Evolutionary conservation across 2,888 invertebrate species (phyloP).

Genomic region (Nymphalis polychloros): DNA sequence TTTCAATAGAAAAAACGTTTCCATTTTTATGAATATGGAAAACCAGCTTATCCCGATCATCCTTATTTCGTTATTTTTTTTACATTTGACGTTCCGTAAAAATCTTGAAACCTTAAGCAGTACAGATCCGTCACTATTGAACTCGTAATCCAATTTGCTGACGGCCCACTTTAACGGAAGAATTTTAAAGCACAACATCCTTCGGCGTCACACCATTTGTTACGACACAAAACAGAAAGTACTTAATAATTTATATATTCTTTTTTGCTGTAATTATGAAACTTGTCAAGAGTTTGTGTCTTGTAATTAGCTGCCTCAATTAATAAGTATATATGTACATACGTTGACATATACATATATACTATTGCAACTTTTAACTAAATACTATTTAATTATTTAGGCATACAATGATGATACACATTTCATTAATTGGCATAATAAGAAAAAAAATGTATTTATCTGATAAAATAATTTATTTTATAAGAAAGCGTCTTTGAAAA

Average conservation of each 20-base stretch:
- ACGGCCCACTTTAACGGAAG: constrained; percentile 58
- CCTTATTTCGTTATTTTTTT: constrained; percentile 52
- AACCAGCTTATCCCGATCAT: too few relatives aligned
- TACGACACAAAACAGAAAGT: constrained; percentile 35
- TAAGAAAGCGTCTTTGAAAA: constrained; percentile 19
- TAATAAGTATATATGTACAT: too few relatives aligned
- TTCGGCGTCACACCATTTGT: constrained; percentile 41
- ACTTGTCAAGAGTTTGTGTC: neutral
- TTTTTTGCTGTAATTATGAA: constrained; percentile 20
- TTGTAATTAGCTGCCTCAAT: too few relatives aligned
- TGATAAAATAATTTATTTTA: constrained; percentile 7
- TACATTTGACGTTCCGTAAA: constrained; percentile 57
- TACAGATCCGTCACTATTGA: constrained; percentile 58
- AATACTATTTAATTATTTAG: too few relatives aligned
- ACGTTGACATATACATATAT: too few relatives aligned
- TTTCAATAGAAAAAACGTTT: too few relatives aligned
- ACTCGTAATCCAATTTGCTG: constrained; percentile 77
- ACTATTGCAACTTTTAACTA: too few relatives aligned
- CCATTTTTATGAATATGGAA: too few relatives aligned
- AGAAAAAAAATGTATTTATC: neutral
- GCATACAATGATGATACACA: too few relatives aligned
- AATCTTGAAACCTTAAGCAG: constrained; percentile 73
- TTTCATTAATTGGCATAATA: neutral
- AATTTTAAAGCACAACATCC: constrained; percentile 65
- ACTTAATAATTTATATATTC: constrained; percentile 2